Evolutionary conservation across 37 sponge, comb jelly and placozoan genomes (phyloP).

Genomic region (Dysidea cf. avara): DNA sequence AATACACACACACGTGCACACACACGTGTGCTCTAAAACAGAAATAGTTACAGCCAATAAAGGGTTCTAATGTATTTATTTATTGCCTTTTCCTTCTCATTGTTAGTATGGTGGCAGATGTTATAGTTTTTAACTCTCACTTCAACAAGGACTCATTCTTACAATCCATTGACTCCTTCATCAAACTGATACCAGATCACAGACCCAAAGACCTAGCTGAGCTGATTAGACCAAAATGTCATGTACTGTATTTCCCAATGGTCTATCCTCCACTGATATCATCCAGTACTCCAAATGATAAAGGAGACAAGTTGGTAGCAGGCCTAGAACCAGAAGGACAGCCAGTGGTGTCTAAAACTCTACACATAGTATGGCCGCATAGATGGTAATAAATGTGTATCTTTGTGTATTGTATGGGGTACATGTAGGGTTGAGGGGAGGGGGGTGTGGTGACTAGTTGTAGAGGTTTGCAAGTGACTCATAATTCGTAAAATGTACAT

Average conservation of each 20-base stretch:
- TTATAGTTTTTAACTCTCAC: constrained; percentile 85
- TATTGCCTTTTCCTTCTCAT: too few relatives aligned
- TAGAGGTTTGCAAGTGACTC: too few relatives aligned
- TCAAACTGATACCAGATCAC: constrained; percentile 77
- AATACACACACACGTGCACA: too few relatives aligned
- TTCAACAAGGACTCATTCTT: constrained; percentile 93
- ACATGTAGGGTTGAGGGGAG: too few relatives aligned
- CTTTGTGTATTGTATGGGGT: neutral
- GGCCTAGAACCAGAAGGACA: neutral
- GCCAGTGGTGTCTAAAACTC: constrained; percentile 2
- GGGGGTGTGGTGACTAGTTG: too few relatives aligned
- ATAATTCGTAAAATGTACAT: too few relatives aligned
- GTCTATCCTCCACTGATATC: constrained; percentile 30
- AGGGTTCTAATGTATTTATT: too few relatives aligned
- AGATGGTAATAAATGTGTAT: constrained; percentile 58
- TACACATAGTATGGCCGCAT: constrained; percentile 94
- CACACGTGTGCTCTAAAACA: too few relatives aligned
- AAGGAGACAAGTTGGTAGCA: neutral
- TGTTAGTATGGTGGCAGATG: constrained; percentile 74
- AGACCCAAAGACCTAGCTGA: constrained; percentile 63
- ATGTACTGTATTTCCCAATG: constrained; percentile 80
- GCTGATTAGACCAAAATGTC: constrained; percentile 58
- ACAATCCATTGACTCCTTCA: constrained; percentile 46
- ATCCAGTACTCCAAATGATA: neutral
- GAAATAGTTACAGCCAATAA: too few relatives aligned